These are phyloP conservation scores for Plebejus melissa DNA, from an alignment of 2,888 invertebrate genomes.

Conservation along the genomic window DNA sequence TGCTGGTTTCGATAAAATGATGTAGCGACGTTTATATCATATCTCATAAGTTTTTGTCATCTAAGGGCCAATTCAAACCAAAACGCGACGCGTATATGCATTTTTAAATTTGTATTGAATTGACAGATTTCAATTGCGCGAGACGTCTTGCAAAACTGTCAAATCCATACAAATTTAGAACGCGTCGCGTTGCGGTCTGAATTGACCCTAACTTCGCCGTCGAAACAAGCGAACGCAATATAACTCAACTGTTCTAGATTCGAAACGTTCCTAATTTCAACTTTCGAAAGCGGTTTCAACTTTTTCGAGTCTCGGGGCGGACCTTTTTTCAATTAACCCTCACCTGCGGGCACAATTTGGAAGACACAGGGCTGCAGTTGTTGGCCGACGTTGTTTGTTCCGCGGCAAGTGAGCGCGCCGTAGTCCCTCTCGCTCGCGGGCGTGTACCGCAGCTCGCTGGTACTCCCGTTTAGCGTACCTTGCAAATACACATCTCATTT, in stretches of 20 bases:
- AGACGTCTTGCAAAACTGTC: too few species aligned
- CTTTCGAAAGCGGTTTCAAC: neutral
- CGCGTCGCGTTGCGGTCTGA: too few species aligned
- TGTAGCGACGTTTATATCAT: too few species aligned
- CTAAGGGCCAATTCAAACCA: too few species aligned
- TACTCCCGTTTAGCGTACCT: constrained; percentile 78
- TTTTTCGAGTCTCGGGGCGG: neutral
- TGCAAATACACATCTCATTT: constrained; percentile 21
- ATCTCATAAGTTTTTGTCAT: too few species aligned
- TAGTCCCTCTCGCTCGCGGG: constrained; percentile 92
- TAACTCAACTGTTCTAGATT: neutral
- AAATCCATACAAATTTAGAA: too few species aligned
- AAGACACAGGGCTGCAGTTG: constrained; percentile 92
- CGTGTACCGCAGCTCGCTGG: constrained; percentile 91
- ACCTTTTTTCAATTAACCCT: constrained; percentile 37
- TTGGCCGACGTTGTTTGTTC: constrained; percentile 88
- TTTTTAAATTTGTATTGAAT: too few species aligned
- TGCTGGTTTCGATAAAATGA: too few species aligned
- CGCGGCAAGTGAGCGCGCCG: constrained; percentile 91
- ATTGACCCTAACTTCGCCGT: neutral
- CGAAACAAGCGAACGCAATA: neutral
- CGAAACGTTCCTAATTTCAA: neutral
- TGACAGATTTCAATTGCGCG: too few species aligned
- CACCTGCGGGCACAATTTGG: constrained; percentile 93
- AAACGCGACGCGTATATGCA: too few species aligned